Evolutionary conservation across 2,113 vertebrate genomes (phyloP), one percentile per base, ranked within the genome.

Genomic region (Channa argus): DNA sequence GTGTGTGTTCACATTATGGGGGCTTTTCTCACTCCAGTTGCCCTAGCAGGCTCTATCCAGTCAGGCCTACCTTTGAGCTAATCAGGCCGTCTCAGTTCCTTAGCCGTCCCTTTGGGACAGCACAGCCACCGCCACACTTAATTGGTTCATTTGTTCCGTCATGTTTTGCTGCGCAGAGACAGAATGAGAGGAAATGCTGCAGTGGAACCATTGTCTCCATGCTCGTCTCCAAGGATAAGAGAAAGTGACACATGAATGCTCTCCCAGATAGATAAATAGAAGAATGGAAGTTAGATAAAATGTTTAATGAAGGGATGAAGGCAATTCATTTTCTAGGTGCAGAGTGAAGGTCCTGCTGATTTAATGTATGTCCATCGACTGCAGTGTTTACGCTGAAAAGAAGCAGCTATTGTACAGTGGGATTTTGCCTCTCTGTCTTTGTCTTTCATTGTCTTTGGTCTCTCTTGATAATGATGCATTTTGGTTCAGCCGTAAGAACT

Each of bases 91-190:
- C 89, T 91, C 86, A 86, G 82, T 89, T 89, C 87, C 82, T 65
- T 63, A 86, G 85, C 87, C 63, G 67, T 59, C 78, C 87, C 86
- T 87, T 15, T 41, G 86, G 88, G 92, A 92, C 80, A 61, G 74
- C 77, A 68, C 80, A 89, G 91, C 85, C 89, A 92, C 89, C 80
- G 43, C 85, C 85, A 87, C 89, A 87, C 85, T 93, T 94, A 94
- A 93, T 95, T 93, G 94, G 88, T 92, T 93, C 92, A 94, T 95
- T 94, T 94, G 92, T 94, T 93, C 91, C 84, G 90, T 93, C 91
- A 92, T 93, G 89, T 93, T 92, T 89, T 91, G 92, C 85, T 92
- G 90, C 93, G 89, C 90, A 90, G 92, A 92, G 87, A 88, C 86
- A 92, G 89, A 92, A 90, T 38, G 24, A 68, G 88, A 89, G 88